Base-by-base conservation (phyloP, 2,797 vertebrate genomes). In the Enteromius viviparus region DNA sequence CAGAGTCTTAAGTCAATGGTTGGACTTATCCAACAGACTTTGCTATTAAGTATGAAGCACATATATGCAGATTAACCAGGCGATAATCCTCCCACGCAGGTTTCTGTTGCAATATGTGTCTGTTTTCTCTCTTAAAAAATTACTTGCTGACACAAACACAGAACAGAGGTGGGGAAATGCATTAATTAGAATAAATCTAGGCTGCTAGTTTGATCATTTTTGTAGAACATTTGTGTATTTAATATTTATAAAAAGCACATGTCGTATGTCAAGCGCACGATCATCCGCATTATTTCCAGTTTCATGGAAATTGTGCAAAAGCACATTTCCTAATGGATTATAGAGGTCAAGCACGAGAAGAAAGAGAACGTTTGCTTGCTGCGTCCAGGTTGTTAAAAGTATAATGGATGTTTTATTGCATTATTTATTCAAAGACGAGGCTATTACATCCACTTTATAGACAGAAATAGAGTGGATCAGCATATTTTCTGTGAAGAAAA, bases 401-500 rank as follows among this genome's bases (percentile, higher is more conserved):
- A 69, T 81, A 85, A 65, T 74, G 62, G 34, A 2, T 29, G 71
- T 82, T 86, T 85, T 65, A 79, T 87, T 74, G 14, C 21, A 85
- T 74, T 84, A 76, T 89, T 89, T 88, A 88, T 89, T 81, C 11
- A 60, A 72, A 87, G 66, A 60, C 26, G 37, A 19, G 34, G 79
- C 77, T 21, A 55, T 89, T 91, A 85, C 79, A 85, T 23, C 79
- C 51, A 65, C 72, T 87, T 85, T 78, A 79, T 55, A 34, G 49
- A 58, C 49, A 80, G 78, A 80, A 89, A 89, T 77, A 66, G 76
- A 80, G 82, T 37, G 82, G 87, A 89, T 92, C 90, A 90, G 90
- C 92, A 92, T 88, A 90, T 88, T 81, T 84, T 75, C 70, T 47
- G n/a, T 69, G 81, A 87, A 45, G 84, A 90, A 90, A 86, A 82